These are phyloP conservation scores for Megaustenia siamemsis DNA, from an alignment of 2,888 invertebrate species.

Conservation along the genomic window DNA sequence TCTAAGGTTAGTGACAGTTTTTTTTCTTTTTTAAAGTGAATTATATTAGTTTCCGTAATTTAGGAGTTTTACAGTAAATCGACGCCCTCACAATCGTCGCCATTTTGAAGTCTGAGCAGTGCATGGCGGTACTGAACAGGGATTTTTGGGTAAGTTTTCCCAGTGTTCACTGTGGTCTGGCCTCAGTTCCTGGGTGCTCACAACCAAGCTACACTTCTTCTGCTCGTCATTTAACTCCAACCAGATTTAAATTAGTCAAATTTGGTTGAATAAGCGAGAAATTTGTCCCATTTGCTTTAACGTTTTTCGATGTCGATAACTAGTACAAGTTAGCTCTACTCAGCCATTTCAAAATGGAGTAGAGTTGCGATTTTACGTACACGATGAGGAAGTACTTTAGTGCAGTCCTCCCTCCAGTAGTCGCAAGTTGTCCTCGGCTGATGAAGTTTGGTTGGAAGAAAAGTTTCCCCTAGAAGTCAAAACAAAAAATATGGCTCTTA, in stretches of 20 bases:
- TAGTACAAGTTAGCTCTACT: slow-evolving; percentile 16
- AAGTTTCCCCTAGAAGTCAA: too few species aligned
- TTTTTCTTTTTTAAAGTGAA: too few species aligned
- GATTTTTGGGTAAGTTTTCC: slow-evolving; percentile 81
- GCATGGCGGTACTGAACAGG: slow-evolving; percentile 80
- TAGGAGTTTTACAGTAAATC: slow-evolving; percentile 31
- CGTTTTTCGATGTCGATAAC: slow-evolving; percentile 10
- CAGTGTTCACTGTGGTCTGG: slow-evolving; percentile 77
- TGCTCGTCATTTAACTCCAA: background rate
- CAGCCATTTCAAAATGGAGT: slow-evolving; percentile 4
- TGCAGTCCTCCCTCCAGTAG: too few species aligned
- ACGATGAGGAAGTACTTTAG: too few species aligned
- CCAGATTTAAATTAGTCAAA: background rate
- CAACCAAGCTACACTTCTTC: background rate
- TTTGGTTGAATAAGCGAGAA: background rate
- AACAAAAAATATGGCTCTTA: too few species aligned
- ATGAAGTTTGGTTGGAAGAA: too few species aligned
- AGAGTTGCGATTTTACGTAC: too few species aligned
- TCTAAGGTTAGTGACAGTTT: too few species aligned
- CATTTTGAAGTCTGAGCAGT: slow-evolving; percentile 65
- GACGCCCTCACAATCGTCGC: slow-evolving; percentile 44
- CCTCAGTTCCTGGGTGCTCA: slow-evolving; percentile 48
- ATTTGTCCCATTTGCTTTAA: background rate
- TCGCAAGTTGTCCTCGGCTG: too few species aligned
- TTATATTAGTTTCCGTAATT: background rate